A percentile compares a stretch with the other conserved stretches of the same genome.
Conservation (phyloP, 2,113 vertebrate genomes). For the Ceuthmochares aereus region DNA sequence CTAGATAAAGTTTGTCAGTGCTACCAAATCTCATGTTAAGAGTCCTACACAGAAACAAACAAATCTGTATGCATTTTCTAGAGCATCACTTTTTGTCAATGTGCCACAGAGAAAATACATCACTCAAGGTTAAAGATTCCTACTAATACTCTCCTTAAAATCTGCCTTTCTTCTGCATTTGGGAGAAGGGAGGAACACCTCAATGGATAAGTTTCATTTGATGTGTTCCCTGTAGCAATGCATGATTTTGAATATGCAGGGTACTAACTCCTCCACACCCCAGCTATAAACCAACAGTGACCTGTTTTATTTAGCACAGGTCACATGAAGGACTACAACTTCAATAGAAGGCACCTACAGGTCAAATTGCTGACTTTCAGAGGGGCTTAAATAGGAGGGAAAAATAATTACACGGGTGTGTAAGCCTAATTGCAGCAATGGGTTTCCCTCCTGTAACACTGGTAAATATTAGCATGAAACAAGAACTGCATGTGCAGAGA, state of each 20-base stretch:
- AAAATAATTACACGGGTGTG: neutral
- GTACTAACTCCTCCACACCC: slow-evolving; percentile 13
- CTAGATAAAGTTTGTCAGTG: neutral
- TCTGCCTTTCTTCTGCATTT: neutral
- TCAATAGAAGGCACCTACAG: neutral
- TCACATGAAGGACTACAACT: neutral
- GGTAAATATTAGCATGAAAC: neutral
- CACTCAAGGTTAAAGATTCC: slow-evolving; percentile 1
- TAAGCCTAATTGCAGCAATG: neutral
- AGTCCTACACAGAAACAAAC: neutral
- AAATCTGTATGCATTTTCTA: neutral
- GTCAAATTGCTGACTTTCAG: neutral
- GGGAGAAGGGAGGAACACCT: neutral
- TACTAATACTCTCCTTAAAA: neutral
- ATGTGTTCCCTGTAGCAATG: neutral
- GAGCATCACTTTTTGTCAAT: neutral
- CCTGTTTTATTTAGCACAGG: neutral
- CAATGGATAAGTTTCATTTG: neutral
- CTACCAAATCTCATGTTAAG: neutral
- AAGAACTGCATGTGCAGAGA: neutral
- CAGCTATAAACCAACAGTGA: neutral
- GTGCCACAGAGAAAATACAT: neutral
- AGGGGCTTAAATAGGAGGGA: neutral
- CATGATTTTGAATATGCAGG: neutral
- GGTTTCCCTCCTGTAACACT: neutral